phyloP scores from a whole-genome alignment of 2,888 invertebrate species.

The Tanytarsus gracilentus region DNA sequence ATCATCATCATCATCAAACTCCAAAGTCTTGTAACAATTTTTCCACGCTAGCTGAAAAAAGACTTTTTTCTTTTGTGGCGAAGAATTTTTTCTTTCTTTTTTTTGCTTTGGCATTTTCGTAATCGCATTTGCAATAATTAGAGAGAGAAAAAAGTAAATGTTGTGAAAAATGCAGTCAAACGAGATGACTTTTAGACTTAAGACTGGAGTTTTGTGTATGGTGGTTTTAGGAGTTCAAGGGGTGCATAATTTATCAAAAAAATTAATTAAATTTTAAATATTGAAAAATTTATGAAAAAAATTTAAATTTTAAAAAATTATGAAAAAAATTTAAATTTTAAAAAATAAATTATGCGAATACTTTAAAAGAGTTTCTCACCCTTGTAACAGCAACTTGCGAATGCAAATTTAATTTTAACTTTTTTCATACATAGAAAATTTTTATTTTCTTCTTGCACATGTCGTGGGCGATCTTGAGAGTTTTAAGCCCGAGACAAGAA shows the following conservation, averaged over 20 bases:
- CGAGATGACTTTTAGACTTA: conserved; percentile 16
- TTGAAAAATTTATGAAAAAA: neutral
- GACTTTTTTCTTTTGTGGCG: too few species aligned
- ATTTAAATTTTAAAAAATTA: neutral
- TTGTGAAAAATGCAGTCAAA: conserved; percentile 20
- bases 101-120: neutral
- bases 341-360: neutral
- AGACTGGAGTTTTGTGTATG: neutral
- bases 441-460: too few species aligned
- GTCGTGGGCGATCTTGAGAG: neutral
- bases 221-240: neutral
- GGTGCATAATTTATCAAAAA: neutral
- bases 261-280: neutral
- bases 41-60: too few species aligned
- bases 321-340: neutral
- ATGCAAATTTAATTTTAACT: too few species aligned
- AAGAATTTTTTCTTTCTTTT: neutral
- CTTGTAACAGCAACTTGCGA: too few species aligned
- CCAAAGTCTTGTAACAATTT: too few species aligned
- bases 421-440: neutral
- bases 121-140: neutral
- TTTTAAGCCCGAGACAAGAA: too few species aligned
- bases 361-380: neutral
- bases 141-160: conserved; percentile 4
- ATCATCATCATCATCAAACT: too few species aligned